Evolutionary conservation across 2,797 vertebrate species (phyloP), one percentile per base, ranked within the genome.

Genomic region (Mareca strepera): DNA sequence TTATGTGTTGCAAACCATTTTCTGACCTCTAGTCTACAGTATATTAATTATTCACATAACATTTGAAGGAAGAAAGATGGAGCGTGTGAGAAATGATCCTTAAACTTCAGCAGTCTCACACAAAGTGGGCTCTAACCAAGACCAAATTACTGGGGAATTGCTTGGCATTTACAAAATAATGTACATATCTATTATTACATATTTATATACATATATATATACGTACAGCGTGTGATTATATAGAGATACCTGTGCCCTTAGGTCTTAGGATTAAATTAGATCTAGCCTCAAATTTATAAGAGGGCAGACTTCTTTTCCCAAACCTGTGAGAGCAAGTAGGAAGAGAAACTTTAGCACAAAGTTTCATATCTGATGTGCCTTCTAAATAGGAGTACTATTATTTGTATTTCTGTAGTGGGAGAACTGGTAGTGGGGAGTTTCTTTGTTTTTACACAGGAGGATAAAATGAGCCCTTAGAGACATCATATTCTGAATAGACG

Each of bases 1-100:
- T 92, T 93, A 88, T 89, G 92, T 95, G 68, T 66, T 80, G 46
- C 20, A 62, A 85, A 56, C 48, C 33, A 64, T 58, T 87, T 37
- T 75, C 67, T 41, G 53, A 70, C 69, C 86, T 88, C 20, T 5
- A 76, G 59, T 55, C 62, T 74, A 85, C 41, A 68, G 28, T 16
- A 10, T 7, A 82, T 93, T 85, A 91, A 90, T 82, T 93, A 89
- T 89, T 92, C 79, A 81, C 68, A 85, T 23, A 58, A 39, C n/a
- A 78, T 94, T 37, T 83, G 64, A 84, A 93, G 62, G 72, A 70
- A 88, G 92, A 74, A 80, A 37, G 68, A 41, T 46, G 33, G n/a
- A 82, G n/a, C 16, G 9, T 6, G 33, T 44, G 43, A 94, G 53
- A 91, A 90, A 26, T 16, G 17, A 67, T 75, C 52, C 46, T 70